Conservation (phyloP, 2,797 vertebrate genomes). For the Rachycentron canadum region DNA sequence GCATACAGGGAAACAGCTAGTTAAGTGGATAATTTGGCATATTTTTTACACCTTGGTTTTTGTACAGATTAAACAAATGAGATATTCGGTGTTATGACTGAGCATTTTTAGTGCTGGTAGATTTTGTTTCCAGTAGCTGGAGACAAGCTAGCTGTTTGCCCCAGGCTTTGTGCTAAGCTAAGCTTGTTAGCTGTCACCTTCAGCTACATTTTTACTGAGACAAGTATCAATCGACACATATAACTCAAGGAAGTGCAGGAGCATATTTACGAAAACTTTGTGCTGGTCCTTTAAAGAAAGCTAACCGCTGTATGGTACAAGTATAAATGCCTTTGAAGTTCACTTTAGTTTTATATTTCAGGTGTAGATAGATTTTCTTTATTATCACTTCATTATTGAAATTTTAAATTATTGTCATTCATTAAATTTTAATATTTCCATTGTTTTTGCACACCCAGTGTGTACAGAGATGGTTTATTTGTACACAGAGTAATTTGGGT, state of each 20-base stretch:
- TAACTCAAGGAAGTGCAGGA: constrained; percentile 19
- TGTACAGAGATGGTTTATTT: constrained; percentile 61
- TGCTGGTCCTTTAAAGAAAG: constrained; percentile 38
- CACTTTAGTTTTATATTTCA: constrained; percentile 59
- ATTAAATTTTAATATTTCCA: constrained; percentile 40
- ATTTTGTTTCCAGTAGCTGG: background rate
- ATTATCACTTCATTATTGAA: constrained; percentile 43
- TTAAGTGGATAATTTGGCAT: background rate
- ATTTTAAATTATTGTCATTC: constrained; percentile 73
- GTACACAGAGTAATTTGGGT: constrained; percentile 47
- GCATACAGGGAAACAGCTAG: background rate
- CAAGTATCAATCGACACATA: background rate
- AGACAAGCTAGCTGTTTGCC: background rate
- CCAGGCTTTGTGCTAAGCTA: constrained; percentile 10
- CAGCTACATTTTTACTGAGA: background rate
- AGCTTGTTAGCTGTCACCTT: background rate
- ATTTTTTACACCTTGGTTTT: background rate
- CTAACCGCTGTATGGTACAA: constrained; percentile 63
- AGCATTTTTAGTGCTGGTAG: background rate
- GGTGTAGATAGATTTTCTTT: constrained; percentile 36
- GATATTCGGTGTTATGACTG: background rate
- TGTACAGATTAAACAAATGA: background rate
- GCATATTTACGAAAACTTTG: background rate
- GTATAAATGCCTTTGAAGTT: constrained; percentile 52
- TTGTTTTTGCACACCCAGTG: constrained; percentile 60